Evolutionary conservation across 2,797 vertebrate species (phyloP).

Genomic region (Gobio occitaniae): DNA sequence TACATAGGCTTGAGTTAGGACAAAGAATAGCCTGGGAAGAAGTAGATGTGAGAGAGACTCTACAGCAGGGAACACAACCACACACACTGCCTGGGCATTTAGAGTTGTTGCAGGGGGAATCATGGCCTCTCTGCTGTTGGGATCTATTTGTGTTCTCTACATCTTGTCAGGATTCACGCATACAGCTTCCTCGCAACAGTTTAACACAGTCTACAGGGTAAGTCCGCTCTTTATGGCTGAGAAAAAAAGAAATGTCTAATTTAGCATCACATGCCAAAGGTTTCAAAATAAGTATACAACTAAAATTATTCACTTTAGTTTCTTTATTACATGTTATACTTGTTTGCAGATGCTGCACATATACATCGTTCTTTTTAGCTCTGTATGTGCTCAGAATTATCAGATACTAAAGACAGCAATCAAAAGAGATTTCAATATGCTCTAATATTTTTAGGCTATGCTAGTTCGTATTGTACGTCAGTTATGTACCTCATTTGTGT

Average conservation of each 20-base stretch:
- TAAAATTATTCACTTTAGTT: not conserved
- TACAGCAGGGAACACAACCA: constrained; percentile 60
- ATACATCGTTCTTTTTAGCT: not conserved
- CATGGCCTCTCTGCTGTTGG: constrained; percentile 72
- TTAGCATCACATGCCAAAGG: not conserved
- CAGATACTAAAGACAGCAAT: not conserved
- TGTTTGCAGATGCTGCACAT: not conserved
- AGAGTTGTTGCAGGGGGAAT: constrained; percentile 66
- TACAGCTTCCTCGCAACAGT: constrained; percentile 66
- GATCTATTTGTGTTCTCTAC: constrained; percentile 68
- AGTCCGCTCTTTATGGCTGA: constrained; percentile 53
- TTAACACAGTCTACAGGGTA: constrained; percentile 68
- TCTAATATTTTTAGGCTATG: not conserved
- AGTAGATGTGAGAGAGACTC: constrained; percentile 67
- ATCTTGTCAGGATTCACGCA: constrained; percentile 67
- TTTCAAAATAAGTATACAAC: not conserved
- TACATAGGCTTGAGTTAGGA: constrained; percentile 78
- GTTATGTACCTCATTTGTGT: not conserved
- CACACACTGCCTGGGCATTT: constrained; percentile 34
- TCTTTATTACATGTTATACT: not conserved
- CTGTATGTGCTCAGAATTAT: not conserved
- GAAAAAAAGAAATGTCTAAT: not conserved
- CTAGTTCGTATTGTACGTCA: not conserved
- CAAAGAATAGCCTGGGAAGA: constrained; percentile 66
- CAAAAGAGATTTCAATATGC: not conserved